These are phyloP conservation scores for Thalpophila matura DNA, from an alignment of 2,888 invertebrate species.

Conservation along the genomic window DNA sequence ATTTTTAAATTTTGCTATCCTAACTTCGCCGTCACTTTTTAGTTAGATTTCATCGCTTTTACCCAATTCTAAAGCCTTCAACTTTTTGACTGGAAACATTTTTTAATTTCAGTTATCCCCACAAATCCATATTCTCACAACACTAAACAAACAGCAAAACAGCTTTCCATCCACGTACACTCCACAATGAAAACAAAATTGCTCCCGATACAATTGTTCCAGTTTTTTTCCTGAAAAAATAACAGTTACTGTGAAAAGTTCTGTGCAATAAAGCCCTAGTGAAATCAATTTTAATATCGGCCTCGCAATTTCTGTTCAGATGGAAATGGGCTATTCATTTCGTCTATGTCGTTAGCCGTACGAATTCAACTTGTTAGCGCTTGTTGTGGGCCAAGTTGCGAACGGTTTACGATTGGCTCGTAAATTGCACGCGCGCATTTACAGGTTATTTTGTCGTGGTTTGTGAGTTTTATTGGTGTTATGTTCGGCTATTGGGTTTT, in stretches of 20 bases:
- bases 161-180: conserved; percentile 18
- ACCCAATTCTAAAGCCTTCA: background rate
- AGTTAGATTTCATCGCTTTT: background rate
- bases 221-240: conserved; percentile 55
- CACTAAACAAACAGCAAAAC: conserved; percentile 38
- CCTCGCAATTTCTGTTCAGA: conserved; percentile 60
- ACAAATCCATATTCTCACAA: conserved; percentile 26
- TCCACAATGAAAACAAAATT: conserved; percentile 52
- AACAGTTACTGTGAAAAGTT: conserved; percentile 71
- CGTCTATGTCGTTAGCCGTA: conserved; percentile 70
- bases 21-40: background rate
- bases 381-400: conserved; percentile 47
- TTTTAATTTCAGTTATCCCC: conserved; percentile 13
- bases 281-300: conserved; percentile 82
- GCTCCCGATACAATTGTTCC: conserved; percentile 46
- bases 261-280: conserved; percentile 73
- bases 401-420: conserved; percentile 34
- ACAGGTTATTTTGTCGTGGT: conserved; percentile 11
- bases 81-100: background rate
- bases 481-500: conserved; percentile 19
- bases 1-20: too few species aligned
- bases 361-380: conserved; percentile 68
- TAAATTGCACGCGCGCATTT: conserved; percentile 30
- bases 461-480: conserved; percentile 33
- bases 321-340: conserved; percentile 73